These are phyloP conservation scores for Echiichthys vipera DNA, from an alignment of 2,797 vertebrate genomes.

Conservation along the genomic window DNA sequence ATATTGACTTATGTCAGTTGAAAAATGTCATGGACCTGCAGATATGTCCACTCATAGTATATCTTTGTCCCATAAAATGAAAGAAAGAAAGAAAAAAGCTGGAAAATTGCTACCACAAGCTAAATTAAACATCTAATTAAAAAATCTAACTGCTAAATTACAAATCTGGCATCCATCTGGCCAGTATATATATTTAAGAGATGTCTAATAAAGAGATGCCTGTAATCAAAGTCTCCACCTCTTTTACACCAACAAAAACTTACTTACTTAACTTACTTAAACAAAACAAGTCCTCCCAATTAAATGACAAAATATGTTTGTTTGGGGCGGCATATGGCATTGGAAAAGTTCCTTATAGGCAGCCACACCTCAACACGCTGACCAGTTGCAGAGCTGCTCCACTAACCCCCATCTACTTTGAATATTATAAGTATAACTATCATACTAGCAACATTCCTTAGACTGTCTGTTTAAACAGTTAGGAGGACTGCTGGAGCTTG, in stretches of 20 bases:
- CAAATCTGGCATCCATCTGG: background rate
- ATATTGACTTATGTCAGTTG: background rate
- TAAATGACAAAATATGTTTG: too few relatives aligned
- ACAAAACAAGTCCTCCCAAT: background rate
- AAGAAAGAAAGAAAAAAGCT: background rate
- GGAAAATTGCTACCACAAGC: background rate
- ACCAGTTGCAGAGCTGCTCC: too few relatives aligned
- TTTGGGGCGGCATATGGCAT: too few relatives aligned
- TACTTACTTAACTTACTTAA: too few relatives aligned
- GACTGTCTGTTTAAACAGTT: constrained; percentile 4
- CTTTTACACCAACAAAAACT: background rate
- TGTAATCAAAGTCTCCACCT: background rate
- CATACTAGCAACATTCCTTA: background rate
- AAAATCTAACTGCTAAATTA: background rate
- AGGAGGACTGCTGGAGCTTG: background rate
- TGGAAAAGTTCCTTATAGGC: background rate
- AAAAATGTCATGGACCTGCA: background rate
- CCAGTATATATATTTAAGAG: background rate
- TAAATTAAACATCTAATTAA: constrained; percentile 16
- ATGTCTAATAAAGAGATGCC: background rate
- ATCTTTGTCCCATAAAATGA: background rate
- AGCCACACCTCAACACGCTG: too few relatives aligned
- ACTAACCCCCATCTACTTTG: too few relatives aligned
- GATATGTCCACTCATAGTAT: background rate
- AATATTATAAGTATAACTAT: background rate